These are phyloP conservation scores for Eulemur albifrons DNA, from an alignment of 2,797 vertebrate genomes.

Conservation along the genomic window DNA sequence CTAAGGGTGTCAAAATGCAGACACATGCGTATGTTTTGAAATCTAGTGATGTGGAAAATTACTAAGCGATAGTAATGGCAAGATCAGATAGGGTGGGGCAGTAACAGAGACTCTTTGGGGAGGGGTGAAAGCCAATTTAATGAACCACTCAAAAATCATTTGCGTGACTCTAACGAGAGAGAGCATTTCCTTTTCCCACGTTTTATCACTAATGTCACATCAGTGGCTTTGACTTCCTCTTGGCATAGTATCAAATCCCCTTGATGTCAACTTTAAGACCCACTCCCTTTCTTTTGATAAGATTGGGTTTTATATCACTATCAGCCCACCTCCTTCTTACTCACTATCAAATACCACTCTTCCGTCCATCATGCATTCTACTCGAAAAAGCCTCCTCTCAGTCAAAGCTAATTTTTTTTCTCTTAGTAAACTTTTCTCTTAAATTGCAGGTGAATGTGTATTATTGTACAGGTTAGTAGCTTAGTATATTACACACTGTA, in stretches of 20 bases:
- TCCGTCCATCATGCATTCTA: background rate
- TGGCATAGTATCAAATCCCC: background rate
- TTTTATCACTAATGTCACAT: constrained; percentile 59
- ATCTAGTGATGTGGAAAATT: background rate
- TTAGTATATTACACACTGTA: background rate
- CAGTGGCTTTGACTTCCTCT: constrained; percentile 55
- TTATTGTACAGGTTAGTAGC: background rate
- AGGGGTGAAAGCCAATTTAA: background rate
- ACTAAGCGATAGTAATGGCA: background rate
- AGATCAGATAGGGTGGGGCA: background rate
- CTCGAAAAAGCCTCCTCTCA: background rate
- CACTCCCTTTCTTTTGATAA: constrained; percentile 71
- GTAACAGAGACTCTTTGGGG: background rate
- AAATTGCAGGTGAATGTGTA: background rate
- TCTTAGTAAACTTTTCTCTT: background rate
- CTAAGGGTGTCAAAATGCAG: background rate
- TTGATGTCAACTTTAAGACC: constrained; percentile 58
- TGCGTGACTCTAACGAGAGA: background rate
- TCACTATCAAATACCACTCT: background rate
- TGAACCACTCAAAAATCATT: constrained; percentile 16
- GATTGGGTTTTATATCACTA: constrained; percentile 43
- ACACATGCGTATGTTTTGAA: background rate
- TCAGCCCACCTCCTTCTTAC: constrained; percentile 10
- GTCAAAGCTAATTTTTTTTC: background rate
- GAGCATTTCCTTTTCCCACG: constrained; percentile 66